Base-by-base conservation (phyloP, 2,797 vertebrate species). In the Hypotaenidia okinawae region DNA sequence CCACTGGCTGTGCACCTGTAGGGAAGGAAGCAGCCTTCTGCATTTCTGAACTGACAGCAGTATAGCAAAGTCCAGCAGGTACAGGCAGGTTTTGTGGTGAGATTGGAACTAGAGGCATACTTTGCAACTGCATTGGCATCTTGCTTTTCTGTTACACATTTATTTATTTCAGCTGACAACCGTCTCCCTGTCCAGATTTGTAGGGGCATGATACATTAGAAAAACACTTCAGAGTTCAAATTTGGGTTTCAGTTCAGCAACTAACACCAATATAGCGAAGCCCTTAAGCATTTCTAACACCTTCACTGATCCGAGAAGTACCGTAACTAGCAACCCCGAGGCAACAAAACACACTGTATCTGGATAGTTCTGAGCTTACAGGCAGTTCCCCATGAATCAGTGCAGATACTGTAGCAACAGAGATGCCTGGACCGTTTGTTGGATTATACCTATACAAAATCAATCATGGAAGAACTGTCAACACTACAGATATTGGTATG, bases 11-110 rank as follows among this genome's bases (percentile, higher is more conserved):
- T 77, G 87, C 74, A 73, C 84, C 81, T 96, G 39, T 86, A 41
- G 91, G 84, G 73, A 72, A 86, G 75, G 59, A 94, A 97, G 95
- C n/a, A 78, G 64, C 21, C 92, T 72, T 67, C 93, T 95, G 39
- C 1, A 2, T 79, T 94, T 77, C 23, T 69, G 70, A 93, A 82
- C 17, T 86, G 84, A 47, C 90, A 92, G 74, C 89, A 95, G 70
- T 69, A 90, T n/a, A 94, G 51, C 28, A 63, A 81, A 47, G 45
- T 88, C 70, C 55, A 96, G 88, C 69, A 97, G 95, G 79, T 81
- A 93, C n/a, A 2, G 5, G 58, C 59, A 89, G 73, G 67, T 82
- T 75, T 16, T 16, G 32, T 22, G 41, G 15, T 37, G 32, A n/a
- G 47, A 49, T 59, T 55, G 55, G 74, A 95, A 93, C 69, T 25